Conservation (phyloP, 2,113 vertebrate species). For the Hiodon tergisus region DNA sequence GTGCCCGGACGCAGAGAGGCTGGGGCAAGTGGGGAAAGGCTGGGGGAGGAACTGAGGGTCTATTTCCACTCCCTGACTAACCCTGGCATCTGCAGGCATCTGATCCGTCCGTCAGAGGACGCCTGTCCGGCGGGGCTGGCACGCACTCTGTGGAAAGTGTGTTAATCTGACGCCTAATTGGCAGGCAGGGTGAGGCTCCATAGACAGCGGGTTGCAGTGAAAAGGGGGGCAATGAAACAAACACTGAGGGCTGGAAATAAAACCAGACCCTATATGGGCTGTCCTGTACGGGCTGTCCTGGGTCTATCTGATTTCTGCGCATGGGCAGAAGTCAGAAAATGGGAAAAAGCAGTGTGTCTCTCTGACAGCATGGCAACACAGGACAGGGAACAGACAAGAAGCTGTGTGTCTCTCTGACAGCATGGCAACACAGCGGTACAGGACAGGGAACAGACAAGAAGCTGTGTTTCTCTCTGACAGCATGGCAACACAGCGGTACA, state of each 20-base stretch:
- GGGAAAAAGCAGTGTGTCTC: not conserved
- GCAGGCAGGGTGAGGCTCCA: not conserved
- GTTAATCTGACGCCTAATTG: conserved; percentile 1
- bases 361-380: not conserved
- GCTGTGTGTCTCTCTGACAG: too few relatives aligned
- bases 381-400: not conserved
- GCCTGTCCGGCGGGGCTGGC: not conserved
- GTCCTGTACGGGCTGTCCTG: not conserved
- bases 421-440: too few relatives aligned
- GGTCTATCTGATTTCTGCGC: not conserved
- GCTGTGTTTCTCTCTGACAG: too few relatives aligned
- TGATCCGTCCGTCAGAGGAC: not conserved
- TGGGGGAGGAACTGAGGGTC: not conserved
- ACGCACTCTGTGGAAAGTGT: not conserved
- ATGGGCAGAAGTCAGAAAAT: too few relatives aligned
- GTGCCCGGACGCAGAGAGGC: not conserved
- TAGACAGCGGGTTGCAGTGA: not conserved
- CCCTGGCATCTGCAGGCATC: not conserved
- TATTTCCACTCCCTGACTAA: conserved; percentile 6
- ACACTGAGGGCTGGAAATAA: conserved; percentile 27
- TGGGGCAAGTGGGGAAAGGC: not conserved
- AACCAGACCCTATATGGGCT: conserved; percentile 24
- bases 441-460: too few relatives aligned
- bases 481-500: too few relatives aligned
- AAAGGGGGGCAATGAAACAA: conserved; percentile 6